These are phyloP conservation scores for Arnoldichthys spilopterus DNA, from an alignment of 2,797 vertebrate genomes.

Conservation along the genomic window DNA sequence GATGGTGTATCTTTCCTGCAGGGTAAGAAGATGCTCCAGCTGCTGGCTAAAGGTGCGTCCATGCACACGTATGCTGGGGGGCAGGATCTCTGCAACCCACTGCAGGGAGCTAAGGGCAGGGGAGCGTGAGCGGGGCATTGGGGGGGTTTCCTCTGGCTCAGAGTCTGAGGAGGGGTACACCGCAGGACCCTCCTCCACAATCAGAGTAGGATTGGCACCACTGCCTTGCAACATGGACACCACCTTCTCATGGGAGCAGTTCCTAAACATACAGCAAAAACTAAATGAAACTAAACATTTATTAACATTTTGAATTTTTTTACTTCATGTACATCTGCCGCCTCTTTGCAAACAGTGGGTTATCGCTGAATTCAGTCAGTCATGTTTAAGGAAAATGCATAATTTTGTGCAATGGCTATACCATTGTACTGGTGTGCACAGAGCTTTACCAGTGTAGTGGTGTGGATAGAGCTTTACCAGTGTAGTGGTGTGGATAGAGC, in stretches of 20 bases:
- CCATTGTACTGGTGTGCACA: too few relatives aligned
- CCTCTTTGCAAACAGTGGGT: too few relatives aligned
- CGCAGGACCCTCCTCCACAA: constrained; percentile 91
- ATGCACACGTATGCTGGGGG: constrained; percentile 94
- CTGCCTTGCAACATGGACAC: constrained; percentile 99
- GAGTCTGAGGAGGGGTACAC: constrained; percentile 84
- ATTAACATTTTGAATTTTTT: neutral
- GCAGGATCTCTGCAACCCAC: constrained; percentile 97
- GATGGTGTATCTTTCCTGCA: constrained; percentile 89
- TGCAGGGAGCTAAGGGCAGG: constrained; percentile 94
- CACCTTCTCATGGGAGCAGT: constrained; percentile 98
- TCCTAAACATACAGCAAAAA: constrained; percentile 76
- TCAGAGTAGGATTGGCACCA: constrained; percentile 92
- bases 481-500: too few relatives aligned
- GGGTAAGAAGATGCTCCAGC: constrained; percentile 94
- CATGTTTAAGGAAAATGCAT: too few relatives aligned
- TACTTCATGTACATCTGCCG: too few relatives aligned
- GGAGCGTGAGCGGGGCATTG: constrained; percentile 72
- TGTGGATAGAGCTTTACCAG: too few relatives aligned
- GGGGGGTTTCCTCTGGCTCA: constrained; percentile 82
- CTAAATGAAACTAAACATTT: too few relatives aligned
- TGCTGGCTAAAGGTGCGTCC: constrained; percentile 96
- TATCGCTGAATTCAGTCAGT: too few relatives aligned
- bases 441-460: neutral
- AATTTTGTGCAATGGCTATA: too few relatives aligned